Evolutionary conservation across 2,888 invertebrate genomes (phyloP), one percentile per base, ranked within the genome.

Genomic region (Melanotus villosus): DNA sequence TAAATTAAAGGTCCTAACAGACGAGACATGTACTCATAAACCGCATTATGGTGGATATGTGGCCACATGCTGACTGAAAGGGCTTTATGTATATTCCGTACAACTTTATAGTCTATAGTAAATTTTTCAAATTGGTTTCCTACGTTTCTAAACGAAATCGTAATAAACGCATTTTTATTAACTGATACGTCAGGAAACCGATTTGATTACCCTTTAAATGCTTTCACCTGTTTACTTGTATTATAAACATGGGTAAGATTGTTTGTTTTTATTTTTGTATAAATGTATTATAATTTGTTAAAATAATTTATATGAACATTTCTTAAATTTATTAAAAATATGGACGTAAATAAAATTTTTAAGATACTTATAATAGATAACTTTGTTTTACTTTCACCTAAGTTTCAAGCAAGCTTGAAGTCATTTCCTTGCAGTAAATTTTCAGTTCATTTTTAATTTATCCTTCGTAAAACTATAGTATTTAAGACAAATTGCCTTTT

Each of bases 321-420:
- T 70, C 68, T 65, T 70, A 72, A 73, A 70, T 71, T 67, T 73
- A 73, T 73, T 71, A 65, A 73, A 72, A 70, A 71, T 72, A 71
- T 73, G 65, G 71, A 67, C 73, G 73, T 73, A 75, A 73, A 75
- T 69, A 66, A 71, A 71, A 70, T 67, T 71, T 72, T 67, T 71
- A 65, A 73, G 38, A 66, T 58, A 59, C 60, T 30, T 16, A 26
- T 26, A 26, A 26, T 7, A 26, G 7, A 26, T 7, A 26, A n/a
- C 18, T 18, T 6, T 7, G 19, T 45, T 45, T 45, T 45, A 45
- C 12, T 38, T 38, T 5, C n/a, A n/a, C n/a, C n/a, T n/a, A n/a
- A n/a, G n/a, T n/a, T n/a, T n/a, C n/a, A n/a, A n/a, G n/a, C n/a
- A n/a, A n/a, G n/a, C n/a, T n/a, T n/a, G n/a, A n/a, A n/a, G n/a